These are phyloP conservation scores for Eupithecia inturbata DNA, from an alignment of 2,888 invertebrate genomes.

Conservation along the genomic window DNA sequence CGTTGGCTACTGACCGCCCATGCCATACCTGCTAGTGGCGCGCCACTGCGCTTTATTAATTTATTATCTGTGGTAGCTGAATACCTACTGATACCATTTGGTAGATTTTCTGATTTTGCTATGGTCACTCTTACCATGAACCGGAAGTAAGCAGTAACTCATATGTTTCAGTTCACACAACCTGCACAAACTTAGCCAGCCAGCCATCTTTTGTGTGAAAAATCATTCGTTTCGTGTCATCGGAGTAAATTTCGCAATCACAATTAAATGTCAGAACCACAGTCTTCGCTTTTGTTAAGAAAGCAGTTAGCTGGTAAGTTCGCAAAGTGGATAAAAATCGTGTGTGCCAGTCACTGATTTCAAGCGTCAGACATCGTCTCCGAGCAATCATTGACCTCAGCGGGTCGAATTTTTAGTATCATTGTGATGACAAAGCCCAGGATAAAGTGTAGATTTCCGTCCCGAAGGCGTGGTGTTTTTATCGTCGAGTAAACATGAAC, in stretches of 20 bases:
- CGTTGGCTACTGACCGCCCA: too few species aligned
- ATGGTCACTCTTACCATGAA: conserved; percentile 60
- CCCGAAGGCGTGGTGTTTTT: conserved; percentile 23
- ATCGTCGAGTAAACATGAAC: conserved; percentile 31
- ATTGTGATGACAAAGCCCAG: conserved; percentile 51
- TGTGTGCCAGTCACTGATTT: conserved; percentile 59
- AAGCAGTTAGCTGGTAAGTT: conserved; percentile 97
- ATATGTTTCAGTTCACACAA: conserved; percentile 67
- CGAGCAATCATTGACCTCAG: conserved; percentile 82
- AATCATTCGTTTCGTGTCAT: conserved; percentile 89
- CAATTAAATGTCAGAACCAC: conserved; percentile 97
- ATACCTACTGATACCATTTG: background rate
- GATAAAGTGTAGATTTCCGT: conserved; percentile 20
- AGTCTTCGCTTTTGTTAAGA: conserved; percentile 96
- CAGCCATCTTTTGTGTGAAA: conserved; percentile 90
- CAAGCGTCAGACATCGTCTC: conserved; percentile 68
- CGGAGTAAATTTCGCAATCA: conserved; percentile 90
- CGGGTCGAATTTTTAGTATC: conserved; percentile 76
- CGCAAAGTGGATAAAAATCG: conserved; percentile 48
- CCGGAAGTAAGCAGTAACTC: conserved; percentile 80
- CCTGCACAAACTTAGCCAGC: conserved; percentile 85
- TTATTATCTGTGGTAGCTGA: background rate
- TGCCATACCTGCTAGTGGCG: too few species aligned
- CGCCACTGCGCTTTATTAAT: background rate
- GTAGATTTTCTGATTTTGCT: conserved; percentile 15